Percentiles rank a stretch among this genome's conserved stretches.
These are phyloP conservation scores for Cactoblastis cactorum DNA, from an alignment of 2,888 invertebrate genomes.

Conservation along the genomic window DNA sequence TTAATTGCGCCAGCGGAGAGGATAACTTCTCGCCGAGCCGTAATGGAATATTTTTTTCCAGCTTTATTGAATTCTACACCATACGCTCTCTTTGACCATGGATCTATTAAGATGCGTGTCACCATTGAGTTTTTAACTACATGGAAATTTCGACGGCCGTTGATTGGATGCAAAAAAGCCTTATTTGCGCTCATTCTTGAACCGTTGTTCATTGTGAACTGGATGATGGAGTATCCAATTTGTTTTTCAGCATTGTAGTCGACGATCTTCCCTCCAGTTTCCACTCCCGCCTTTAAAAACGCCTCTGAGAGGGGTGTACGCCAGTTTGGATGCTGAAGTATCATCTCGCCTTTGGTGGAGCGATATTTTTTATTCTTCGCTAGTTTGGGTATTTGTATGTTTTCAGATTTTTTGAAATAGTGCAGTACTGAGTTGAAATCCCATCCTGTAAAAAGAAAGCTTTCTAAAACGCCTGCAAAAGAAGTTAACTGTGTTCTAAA, in stretches of 20 bases:
- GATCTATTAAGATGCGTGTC: constrained; percentile 78
- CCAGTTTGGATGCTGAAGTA: constrained; percentile 80
- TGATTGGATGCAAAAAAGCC: constrained; percentile 82
- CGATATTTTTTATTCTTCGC: constrained; percentile 73
- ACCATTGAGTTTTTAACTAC: constrained; percentile 79
- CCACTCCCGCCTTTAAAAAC: constrained; percentile 81
- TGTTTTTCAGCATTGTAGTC: constrained; percentile 84
- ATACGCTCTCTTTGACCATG: constrained; percentile 70
- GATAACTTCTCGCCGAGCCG: constrained; percentile 84
- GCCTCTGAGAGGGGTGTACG: constrained; percentile 78
- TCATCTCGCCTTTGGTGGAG: constrained; percentile 79
- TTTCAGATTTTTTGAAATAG: constrained; percentile 85
- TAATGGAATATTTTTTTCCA: constrained; percentile 55
- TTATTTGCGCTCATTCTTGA: constrained; percentile 86
- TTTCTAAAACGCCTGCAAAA: neutral
- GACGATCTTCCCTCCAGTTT: constrained; percentile 80
- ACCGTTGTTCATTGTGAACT: constrained; percentile 84
- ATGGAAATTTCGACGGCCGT: constrained; percentile 81
- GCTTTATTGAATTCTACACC: constrained; percentile 79
- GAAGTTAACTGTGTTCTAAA: too few relatives aligned
- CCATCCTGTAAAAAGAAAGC: constrained; percentile 78
- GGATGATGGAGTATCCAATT: constrained; percentile 83
- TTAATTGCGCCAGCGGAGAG: constrained; percentile 88
- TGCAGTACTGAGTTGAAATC: constrained; percentile 81
- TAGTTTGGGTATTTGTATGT: constrained; percentile 71